Conservation (phyloP, 1,140 invertebrate genomes). For the Calliopsis andreniformis region DNA sequence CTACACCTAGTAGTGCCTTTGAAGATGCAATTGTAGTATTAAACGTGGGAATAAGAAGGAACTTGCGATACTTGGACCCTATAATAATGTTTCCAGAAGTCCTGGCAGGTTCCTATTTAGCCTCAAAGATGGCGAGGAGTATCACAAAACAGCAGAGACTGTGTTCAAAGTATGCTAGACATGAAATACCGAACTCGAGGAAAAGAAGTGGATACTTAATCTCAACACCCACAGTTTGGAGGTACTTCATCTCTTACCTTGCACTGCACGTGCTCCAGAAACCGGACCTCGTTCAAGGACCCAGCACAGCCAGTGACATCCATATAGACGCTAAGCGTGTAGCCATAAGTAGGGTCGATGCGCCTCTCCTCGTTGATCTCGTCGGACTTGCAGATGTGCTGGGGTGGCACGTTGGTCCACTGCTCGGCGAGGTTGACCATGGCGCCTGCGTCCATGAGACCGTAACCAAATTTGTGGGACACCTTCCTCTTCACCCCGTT, state of each 20-base stretch:
- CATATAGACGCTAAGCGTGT: slow-evolving; percentile 88
- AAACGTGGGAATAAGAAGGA: no score
- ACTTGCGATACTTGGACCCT: no score
- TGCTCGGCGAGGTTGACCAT: slow-evolving; percentile 95
- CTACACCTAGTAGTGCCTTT: no score
- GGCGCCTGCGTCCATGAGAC: slow-evolving; percentile 97
- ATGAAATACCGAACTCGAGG: no score
- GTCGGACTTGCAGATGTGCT: slow-evolving; percentile 96
- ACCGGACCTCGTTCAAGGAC: slow-evolving; percentile 93
- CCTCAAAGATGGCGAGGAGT: no score
- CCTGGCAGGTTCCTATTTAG: no score
- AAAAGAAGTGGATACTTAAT: no score
- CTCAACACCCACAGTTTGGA: no score
- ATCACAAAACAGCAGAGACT: no score
- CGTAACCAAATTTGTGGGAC: slow-evolving; percentile 98
- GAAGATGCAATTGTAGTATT: no score
- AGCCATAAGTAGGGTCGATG: slow-evolving; percentile 88
- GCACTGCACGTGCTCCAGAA: slow-evolving; percentile 96
- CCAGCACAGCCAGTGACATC: slow-evolving; percentile 93
- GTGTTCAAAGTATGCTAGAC: no score
- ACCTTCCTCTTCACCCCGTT: slow-evolving; percentile 97
- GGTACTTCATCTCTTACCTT: slow-evolving; percentile 84
- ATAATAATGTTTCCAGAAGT: no score
- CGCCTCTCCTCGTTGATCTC: slow-evolving; percentile 92
- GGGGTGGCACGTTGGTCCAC: slow-evolving; percentile 97